phyloP scores from a whole-genome alignment of 2,888 invertebrate species.

The Macaria liturata region DNA sequence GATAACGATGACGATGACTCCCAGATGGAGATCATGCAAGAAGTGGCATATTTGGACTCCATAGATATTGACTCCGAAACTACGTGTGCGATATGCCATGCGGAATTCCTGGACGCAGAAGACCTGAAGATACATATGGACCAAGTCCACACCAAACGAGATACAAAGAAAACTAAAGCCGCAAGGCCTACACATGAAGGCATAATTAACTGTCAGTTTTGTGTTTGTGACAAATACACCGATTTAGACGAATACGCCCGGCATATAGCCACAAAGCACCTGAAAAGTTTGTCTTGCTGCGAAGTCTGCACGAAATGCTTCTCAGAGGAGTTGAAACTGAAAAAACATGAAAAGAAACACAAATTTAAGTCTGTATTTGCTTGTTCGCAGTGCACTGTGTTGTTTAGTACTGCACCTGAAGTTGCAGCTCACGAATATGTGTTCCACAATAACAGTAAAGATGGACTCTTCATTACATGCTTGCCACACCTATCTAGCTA shows the following conservation, averaged over 20 bases:
- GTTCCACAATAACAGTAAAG: constrained; percentile 41
- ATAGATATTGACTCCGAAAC: constrained; percentile 44
- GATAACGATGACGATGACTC: constrained; percentile 12
- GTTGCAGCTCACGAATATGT: constrained; percentile 44
- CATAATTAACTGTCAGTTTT: constrained; percentile 53
- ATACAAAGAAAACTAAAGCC: background rate
- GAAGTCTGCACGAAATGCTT: constrained; percentile 55
- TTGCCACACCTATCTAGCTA: constrained; percentile 50
- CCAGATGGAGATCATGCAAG: constrained; percentile 12
- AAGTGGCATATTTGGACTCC: constrained; percentile 18
- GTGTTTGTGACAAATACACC: constrained; percentile 39
- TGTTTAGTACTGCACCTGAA: constrained; percentile 38
- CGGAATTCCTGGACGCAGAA: constrained; percentile 64
- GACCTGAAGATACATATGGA: constrained; percentile 57
- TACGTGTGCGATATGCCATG: constrained; percentile 52
- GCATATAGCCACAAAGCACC: constrained; percentile 57
- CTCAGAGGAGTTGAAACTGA: constrained; percentile 27
- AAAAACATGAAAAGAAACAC: constrained; percentile 55
- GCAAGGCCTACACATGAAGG: background rate
- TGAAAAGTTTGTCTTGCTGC: constrained; percentile 49
- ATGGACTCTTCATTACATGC: constrained; percentile 51
- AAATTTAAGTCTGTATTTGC: constrained; percentile 23
- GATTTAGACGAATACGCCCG: constrained; percentile 48
- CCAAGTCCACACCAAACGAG: constrained; percentile 51
- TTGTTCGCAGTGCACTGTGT: constrained; percentile 56